Base-by-base conservation (phyloP, 1,140 invertebrate genomes). In the Drosophila dunni region DNA sequence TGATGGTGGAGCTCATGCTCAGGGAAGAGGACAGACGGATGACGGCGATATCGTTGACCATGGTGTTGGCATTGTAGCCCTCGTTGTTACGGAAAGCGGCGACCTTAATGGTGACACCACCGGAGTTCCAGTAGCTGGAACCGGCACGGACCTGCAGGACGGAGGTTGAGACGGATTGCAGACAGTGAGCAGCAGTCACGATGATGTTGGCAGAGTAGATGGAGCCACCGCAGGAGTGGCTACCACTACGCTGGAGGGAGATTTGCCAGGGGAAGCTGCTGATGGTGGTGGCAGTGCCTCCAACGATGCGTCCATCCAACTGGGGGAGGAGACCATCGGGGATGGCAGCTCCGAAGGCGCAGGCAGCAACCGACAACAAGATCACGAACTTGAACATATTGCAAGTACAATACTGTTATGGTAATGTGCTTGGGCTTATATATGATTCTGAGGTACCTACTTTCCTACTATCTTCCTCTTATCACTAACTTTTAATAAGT, bases 161-260 rank as follows among this genome's bases (percentile, higher is more conserved):
- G 66, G 45, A 78, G 11, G 75, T 24, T 4, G 75, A 67, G 24
- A 77, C 70, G 90, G 92, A 82, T 42, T 92, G 89, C 56, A 94
- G 92, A 71, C 94, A 95, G 81, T 95, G 94, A 11, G 94, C 94
- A n/a, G 94, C 94, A 2, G 94, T 94, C n/a, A 95, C 69, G 3
- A 94, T 93, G 34, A 93, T 93, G 3, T 90, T 84, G 7, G 90
- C 63, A 0, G 91, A 92, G 56, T 94, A 93, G 24, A 95, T 72
- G 0, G 93, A 93, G 0, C 94, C 94, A 2, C 94, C 94, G 78
- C 94, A 94, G 68, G 94, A 94, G 80, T 94, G 94, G 66, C 81
- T 71, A 0, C 92, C 90, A 0, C 78, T 90, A 53, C 86, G 93
- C 65, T 92, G 81, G 4, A 95, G 73, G 7, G 94, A 94, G 56